Percentiles rank a stretch among this genome's conserved stretches.
Evolutionary conservation across 2,797 vertebrate species (phyloP).

Genomic region (Ptychobarbus kaznakovi): DNA sequence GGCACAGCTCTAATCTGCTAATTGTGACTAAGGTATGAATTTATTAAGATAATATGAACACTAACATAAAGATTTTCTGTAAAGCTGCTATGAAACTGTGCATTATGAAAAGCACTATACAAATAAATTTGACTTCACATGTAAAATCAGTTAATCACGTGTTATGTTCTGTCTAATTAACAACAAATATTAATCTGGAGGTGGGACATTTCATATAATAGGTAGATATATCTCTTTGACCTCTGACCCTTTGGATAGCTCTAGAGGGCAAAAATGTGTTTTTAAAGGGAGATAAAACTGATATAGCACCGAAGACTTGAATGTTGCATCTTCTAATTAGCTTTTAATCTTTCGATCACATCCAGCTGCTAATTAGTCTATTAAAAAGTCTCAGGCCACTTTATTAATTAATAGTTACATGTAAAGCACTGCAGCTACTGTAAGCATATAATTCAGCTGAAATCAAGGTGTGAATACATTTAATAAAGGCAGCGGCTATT

Average conservation of each 20-base stretch:
- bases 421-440: background rate
- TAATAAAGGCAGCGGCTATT: background rate
- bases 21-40: background rate
- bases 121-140: background rate
- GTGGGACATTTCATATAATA: background rate
- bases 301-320: background rate
- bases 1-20: background rate
- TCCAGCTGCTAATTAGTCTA: conserved; percentile 13
- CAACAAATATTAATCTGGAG: background rate
- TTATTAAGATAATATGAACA: background rate
- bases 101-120: background rate
- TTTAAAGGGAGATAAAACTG: background rate
- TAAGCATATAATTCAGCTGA: background rate
- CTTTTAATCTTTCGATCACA: conserved; percentile 7
- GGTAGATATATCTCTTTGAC: background rate
- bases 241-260: background rate
- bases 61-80: background rate
- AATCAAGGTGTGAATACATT: conserved; percentile 10
- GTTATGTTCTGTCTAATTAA: background rate
- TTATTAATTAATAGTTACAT: background rate
- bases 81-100: background rate
- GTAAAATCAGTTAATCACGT: background rate
- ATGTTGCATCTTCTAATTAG: conserved; percentile 14
- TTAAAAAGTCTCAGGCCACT: conserved; percentile 9
- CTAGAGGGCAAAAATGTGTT: background rate